Percentiles rank a stretch among this genome's conserved stretches.
These are phyloP conservation scores for Oreochromis grahami DNA, from an alignment of 2,797 vertebrate species.

Conservation along the genomic window DNA sequence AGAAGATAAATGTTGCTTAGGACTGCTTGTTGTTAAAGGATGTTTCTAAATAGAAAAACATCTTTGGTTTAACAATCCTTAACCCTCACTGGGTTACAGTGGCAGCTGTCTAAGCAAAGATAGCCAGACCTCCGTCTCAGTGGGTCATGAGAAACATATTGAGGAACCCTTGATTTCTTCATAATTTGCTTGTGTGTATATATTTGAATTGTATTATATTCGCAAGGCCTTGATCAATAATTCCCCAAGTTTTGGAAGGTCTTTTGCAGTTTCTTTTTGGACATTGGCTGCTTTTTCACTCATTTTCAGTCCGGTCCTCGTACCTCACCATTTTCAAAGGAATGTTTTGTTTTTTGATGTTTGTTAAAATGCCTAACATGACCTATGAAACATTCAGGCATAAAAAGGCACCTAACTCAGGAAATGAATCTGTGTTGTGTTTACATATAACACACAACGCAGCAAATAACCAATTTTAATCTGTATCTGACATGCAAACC, in stretches of 20 bases:
- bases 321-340: not conserved
- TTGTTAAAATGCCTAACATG: not conserved
- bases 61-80: not conserved
- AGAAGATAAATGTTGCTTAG: not conserved
- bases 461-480: not conserved
- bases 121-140: not conserved
- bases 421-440: not conserved
- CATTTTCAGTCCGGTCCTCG: not conserved
- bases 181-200: not conserved
- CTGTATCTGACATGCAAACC: not conserved
- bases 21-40: not conserved
- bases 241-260: not conserved
- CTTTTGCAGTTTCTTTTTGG: not conserved
- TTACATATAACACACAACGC: not conserved
- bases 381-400: not conserved
- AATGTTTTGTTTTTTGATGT: not conserved
- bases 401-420: not conserved
- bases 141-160: not conserved
- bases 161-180: not conserved
- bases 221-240: not conserved
- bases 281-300: not conserved
- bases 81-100: not conserved
- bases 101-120: not conserved
- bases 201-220: not conserved
- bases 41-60: not conserved